Evolutionary conservation across 92 coral and sea anemone genomes (phyloP), one percentile per base, ranked within the genome.

Genomic region (Palythoa caribaeorum): DNA sequence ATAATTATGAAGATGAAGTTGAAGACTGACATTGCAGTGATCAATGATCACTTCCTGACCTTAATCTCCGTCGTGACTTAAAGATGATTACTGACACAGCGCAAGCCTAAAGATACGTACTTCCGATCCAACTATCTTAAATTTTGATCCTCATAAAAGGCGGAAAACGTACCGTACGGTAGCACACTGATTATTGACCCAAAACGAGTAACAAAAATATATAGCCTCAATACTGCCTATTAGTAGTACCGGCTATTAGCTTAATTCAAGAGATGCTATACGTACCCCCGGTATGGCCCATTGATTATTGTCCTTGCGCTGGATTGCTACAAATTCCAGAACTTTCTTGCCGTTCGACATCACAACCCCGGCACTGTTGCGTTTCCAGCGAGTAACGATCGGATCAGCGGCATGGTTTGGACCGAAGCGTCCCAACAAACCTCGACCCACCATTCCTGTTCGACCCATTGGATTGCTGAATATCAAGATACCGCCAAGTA

Each of bases 331-430:
- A 86, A 96, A 96, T 63, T 96, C 99, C 80, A 96, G 87, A 60
- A 96, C 99, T 84, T 95, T 96, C 90, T 96, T 95, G 70, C 99
- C 99, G 51, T 92, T 87, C 47, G 90, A 95, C 78, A 95, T 75
- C 91, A 96, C 87, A 21, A 96, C 96, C 38, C 99, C 99, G 15
- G 95, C 98, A 48, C 97, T 96, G 73, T 98, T 96, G 51, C 98
- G 91, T 89, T 96, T 96, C 99, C 99, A 96, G 13, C 99, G 80
- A 20, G 99, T 96, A 1, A 96, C 99, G 51, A 96, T 92, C 11
- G 99, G 99, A 71, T 96, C 99, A 87, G 98, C 99, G 38, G 99
- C 99, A 81, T 96, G 99, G 88, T 96, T 96, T 16, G 99, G 99
- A 66, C 99, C 99, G 78, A 93, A 96, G 13, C 99, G 89, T 50